Percentiles rank a stretch among this genome's conserved stretches.
phyloP scores from a whole-genome alignment of 2,797 vertebrate species.

The Pangasius larnaudii region DNA sequence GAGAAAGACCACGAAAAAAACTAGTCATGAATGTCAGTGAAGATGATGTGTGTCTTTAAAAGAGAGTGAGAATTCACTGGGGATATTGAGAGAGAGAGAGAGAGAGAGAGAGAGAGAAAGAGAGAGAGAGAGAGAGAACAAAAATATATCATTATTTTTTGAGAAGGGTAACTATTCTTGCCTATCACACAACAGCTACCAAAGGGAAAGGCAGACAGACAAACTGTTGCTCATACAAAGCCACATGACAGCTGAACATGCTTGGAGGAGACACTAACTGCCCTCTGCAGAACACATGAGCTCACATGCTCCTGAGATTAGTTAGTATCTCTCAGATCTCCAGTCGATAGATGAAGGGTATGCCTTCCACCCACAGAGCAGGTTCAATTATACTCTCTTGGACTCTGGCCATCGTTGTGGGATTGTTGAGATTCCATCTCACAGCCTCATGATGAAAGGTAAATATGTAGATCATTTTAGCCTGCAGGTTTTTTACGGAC shows the following conservation, averaged over 20 bases:
- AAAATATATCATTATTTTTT: background rate
- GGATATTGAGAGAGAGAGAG: background rate
- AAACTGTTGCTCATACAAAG: background rate
- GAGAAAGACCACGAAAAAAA: slow-evolving; percentile 58
- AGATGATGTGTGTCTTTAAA: slow-evolving; percentile 34
- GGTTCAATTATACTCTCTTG: background rate
- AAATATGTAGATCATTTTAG: background rate
- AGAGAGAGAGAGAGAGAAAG: background rate
- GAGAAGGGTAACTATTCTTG: background rate
- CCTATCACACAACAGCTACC: background rate
- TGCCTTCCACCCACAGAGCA: background rate
- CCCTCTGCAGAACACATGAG: background rate
- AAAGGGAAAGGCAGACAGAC: background rate
- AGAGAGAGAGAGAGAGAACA: background rate
- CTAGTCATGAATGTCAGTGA: slow-evolving; percentile 72
- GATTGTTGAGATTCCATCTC: background rate
- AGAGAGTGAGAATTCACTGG: background rate
- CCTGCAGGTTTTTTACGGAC: background rate
- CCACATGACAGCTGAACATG: background rate
- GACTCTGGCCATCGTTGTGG: background rate
- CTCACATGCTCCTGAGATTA: background rate
- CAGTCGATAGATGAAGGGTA: background rate
- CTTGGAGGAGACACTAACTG: background rate
- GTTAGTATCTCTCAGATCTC: background rate
- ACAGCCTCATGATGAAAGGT: background rate